These are phyloP conservation scores for Leptinotarsa defecta DNA, from an alignment of 1,140 invertebrate genomes.

Conservation along the genomic window DNA sequence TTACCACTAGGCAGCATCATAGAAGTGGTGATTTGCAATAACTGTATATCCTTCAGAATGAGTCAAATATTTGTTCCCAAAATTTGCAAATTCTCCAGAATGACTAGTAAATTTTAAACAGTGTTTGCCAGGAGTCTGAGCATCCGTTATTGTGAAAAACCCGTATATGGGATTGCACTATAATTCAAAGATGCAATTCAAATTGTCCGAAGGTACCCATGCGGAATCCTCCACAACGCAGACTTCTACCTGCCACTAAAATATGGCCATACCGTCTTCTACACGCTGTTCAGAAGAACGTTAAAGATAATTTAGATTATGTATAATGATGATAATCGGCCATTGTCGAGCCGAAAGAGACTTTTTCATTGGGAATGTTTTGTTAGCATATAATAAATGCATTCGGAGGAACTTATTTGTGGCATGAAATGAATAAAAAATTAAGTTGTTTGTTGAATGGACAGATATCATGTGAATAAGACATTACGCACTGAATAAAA, in stretches of 20 bases:
- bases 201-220: constrained; percentile 29
- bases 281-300: constrained; percentile 35
- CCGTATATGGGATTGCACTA: not conserved
- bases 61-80: too few species aligned
- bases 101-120: too few species aligned
- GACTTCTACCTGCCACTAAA: constrained; percentile 35
- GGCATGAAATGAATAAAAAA: constrained; percentile 33
- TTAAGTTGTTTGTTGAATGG: constrained; percentile 36
- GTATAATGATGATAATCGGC: constrained; percentile 39
- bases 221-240: constrained; percentile 27
- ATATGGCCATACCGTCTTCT: constrained; percentile 39
- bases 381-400: constrained; percentile 36
- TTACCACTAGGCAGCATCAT: too few species aligned
- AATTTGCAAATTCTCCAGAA: too few species aligned
- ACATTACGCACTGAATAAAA: constrained; percentile 27
- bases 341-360: constrained; percentile 35
- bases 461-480: constrained; percentile 33
- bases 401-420: constrained; percentile 34
- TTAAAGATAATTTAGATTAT: constrained; percentile 45
- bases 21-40: too few species aligned
- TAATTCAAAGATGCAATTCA: constrained; percentile 29
- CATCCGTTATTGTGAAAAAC: not conserved
- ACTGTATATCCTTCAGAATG: too few species aligned
- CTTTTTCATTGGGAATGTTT: constrained; percentile 39
- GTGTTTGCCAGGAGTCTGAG: not conserved